Evolutionary conservation across 2,888 invertebrate species (phyloP), one percentile per base, ranked within the genome.

Genomic region (Macrophya alboannulata): DNA sequence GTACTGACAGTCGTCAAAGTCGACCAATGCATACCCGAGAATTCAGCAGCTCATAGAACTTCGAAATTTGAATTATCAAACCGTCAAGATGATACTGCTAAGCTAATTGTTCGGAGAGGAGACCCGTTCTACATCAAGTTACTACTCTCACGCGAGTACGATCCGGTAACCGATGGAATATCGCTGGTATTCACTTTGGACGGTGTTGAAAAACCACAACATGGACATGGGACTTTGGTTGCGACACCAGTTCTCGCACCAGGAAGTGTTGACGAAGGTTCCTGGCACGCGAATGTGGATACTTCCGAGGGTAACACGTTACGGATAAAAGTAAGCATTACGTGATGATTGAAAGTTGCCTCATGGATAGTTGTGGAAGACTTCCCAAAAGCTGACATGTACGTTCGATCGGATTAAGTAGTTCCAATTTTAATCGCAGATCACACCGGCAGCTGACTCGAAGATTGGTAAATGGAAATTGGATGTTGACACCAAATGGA

Each of bases 401-500:
- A 5, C 6, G 1, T 68, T 37, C 6, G 68, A 37, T 68, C 68
- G 37, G 15, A 1, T 15, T 37, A 37, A 8, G 55, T 2, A 65
- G 4, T 40, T 84, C 55, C 72, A 48, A 25, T 76, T 82, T 82
- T 85, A 82, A 84, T 95, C 95, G 81, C 94, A 96, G 91, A 95
- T 98, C 48, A 96, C 96, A 45, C 95, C 98, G 0, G 95, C 97
- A 0, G 95, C 96, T 0, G 95, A 96, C 86, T 96, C 96, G 88
- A 95, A 97, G 82, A 96, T 98, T 1, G 97, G 98, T 12, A 96
- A 97, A 90, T 98, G 98, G 98, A 96, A 95, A 85, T 93, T 98
- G 89, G 98, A 98, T 82, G 95, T 98, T 25, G 98, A 98, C 90
- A 97, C 97, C 0, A 97, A 96, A 93, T 92, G 95, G 51, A 94